Base-by-base conservation (phyloP, 2,113 vertebrate genomes). In the Istiophorus platypterus region DNA sequence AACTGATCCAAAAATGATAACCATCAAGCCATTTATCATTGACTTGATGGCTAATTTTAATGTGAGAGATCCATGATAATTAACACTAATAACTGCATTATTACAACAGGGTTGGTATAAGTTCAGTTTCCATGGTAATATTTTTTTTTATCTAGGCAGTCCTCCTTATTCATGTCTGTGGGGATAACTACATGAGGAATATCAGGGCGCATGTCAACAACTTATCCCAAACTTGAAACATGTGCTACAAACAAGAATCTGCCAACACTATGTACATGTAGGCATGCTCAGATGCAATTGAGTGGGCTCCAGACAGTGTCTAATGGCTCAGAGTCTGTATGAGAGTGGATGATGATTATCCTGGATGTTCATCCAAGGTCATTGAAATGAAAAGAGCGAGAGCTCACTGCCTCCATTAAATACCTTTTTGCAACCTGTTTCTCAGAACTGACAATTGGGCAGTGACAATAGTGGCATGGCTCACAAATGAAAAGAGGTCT, bases 321-420 rank as follows among this genome's bases (percentile, higher is more conserved):
- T 91, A 93, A 93, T 92, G 92, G 76, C 78, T 89, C 68, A 29
- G 72, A 42, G 47, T 70, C 47, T 51, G 54, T 66, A 54, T 89
- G 72, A 71, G 67, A 67, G 58, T 77, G 47, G 69, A 39, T 78
- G 83, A 27, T 91, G 83, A 93, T 94, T 88, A 81, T 68, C 45
- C 62, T 45, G 20, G 18, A 52, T 84, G 72, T 86, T 89, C 67
- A 47, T 29, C 71, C 2, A 1, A 57, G 80, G 87, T 82, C 73
- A 69, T 37, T 42, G 37, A 80, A 86, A 87, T 88, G 76, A 91
- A 91, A 85, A 72, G 77, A 87, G 39, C 0, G 41, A 71, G 41
- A 71, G 72, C 17, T 7, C 62, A 18, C 77, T 39, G 49, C 59
- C 74, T 90, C 82, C 85, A 92, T 91, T 89, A 86, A 89, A 84